Percentiles rank a stretch among this genome's conserved stretches.
Conservation (phyloP, 53 echinoderm and acorn worm species). For the Henricia sp. region DNA sequence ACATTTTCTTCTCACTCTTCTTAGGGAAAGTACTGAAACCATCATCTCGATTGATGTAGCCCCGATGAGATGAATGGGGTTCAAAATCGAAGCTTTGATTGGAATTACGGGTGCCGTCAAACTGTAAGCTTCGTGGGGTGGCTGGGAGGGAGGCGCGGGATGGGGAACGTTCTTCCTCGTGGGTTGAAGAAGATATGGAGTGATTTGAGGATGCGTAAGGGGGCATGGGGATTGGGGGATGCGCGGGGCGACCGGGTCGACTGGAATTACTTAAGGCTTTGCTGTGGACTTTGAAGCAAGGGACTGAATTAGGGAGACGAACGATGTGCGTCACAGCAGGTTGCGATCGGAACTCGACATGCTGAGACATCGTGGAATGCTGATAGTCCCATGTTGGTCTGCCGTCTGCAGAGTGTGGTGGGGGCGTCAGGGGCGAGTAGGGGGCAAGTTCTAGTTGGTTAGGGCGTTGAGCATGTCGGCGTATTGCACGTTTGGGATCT, state of each 20-base stretch:
- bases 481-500: constrained; percentile 80
- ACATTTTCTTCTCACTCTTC: constrained; percentile 66
- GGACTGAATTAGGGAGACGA: constrained; percentile 68
- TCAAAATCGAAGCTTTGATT: constrained; percentile 62
- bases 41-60: constrained; percentile 18
- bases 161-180: constrained; percentile 40
- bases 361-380: constrained; percentile 20
- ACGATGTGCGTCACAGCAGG: constrained; percentile 77
- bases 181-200: constrained; percentile 36
- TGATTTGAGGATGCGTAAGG: constrained; percentile 29
- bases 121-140: constrained; percentile 39
- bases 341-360: constrained; percentile 35
- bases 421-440: constrained; percentile 51
- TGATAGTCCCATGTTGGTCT: constrained; percentile 2
- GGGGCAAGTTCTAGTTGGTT: constrained; percentile 52
- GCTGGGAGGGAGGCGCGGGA: constrained; percentile 77
- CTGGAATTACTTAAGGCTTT: constrained; percentile 47
- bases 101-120: constrained; percentile 25
- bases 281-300: constrained; percentile 71
- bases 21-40: constrained; percentile 69
- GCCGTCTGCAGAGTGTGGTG: constrained; percentile 27
- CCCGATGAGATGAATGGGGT: constrained; percentile 18
- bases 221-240: constrained; percentile 34
- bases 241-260: constrained; percentile 23
- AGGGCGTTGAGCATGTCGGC: constrained; percentile 42